A percentile compares a stretch with the other conserved stretches of the same genome.
Evolutionary conservation across 2,797 vertebrate genomes (phyloP).

Genomic region (Calcarius lapponicus): DNA sequence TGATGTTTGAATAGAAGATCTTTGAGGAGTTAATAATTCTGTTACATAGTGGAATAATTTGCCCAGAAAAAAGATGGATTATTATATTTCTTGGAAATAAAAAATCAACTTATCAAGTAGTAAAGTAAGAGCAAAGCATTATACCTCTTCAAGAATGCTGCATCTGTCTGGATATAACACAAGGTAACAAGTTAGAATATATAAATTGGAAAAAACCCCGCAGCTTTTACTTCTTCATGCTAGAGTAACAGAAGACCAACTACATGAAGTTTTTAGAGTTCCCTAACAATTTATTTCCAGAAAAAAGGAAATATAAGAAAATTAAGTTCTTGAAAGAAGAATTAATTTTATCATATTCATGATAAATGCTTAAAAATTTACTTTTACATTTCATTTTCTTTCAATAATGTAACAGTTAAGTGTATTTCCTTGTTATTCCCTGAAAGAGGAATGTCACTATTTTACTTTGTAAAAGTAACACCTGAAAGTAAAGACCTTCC

Average conservation of each 20-base stretch:
- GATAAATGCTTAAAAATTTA: constrained; percentile 1
- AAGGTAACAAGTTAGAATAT: background rate
- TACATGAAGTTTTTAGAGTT: background rate
- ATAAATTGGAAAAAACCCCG: background rate
- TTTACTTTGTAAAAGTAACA: background rate
- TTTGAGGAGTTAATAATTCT: constrained; percentile 50
- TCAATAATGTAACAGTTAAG: background rate
- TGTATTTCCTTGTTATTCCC: background rate
- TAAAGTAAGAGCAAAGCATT: background rate
- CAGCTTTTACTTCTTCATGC: background rate
- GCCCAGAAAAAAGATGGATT: background rate
- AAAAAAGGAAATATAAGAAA: background rate
- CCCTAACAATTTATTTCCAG: background rate
- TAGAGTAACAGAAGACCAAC: background rate
- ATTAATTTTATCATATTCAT: background rate
- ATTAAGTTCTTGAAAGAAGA: background rate
- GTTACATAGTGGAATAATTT: background rate
- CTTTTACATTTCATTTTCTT: background rate
- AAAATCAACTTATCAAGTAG: background rate
- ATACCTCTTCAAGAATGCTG: background rate
- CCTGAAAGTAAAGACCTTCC: background rate
- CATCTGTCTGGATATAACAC: background rate
- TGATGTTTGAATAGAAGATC: constrained; percentile 30
- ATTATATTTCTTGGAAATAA: background rate
- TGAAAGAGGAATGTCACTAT: background rate